Percentiles rank a stretch among this genome's conserved stretches.
Conservation (phyloP, 1,140 invertebrate species). For the Drosophila busckii region DNA sequence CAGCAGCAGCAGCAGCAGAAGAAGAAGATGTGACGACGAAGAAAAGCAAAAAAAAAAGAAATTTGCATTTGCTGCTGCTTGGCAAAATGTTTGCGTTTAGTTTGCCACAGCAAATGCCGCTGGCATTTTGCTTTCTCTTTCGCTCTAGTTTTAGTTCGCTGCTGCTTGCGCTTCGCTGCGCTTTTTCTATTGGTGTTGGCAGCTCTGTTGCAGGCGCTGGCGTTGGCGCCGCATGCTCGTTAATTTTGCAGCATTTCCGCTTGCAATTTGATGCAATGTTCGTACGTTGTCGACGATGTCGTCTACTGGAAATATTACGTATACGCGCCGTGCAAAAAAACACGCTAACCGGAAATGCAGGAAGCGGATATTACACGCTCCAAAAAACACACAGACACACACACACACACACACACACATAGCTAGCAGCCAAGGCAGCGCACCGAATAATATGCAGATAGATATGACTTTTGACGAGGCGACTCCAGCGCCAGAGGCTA, state of each 20-base stretch:
- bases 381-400: slow-evolving; percentile 54
- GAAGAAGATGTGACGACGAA: slow-evolving; percentile 3
- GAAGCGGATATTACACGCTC: slow-evolving; percentile 76
- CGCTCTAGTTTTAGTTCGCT: not conserved
- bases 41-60: slow-evolving; percentile 8
- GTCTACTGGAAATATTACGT: slow-evolving; percentile 47
- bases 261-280: slow-evolving; percentile 63
- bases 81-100: slow-evolving; percentile 54
- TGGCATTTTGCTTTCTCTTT: too few relatives aligned
- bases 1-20: slow-evolving; percentile 22
- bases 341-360: slow-evolving; percentile 70
- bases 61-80: slow-evolving; percentile 60
- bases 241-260: slow-evolving; percentile 76
- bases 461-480: slow-evolving; percentile 72
- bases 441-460: slow-evolving; percentile 59
- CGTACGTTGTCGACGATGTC: slow-evolving; percentile 10
- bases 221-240: slow-evolving; percentile 59
- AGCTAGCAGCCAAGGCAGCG: not conserved
- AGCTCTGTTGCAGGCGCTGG: too few relatives aligned
- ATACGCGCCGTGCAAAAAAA: slow-evolving; percentile 39
- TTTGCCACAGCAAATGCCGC: slow-evolving; percentile 23
- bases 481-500: too few relatives aligned
- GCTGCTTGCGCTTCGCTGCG: slow-evolving; percentile 4
- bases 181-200: not conserved
- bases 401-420: not conserved